Conservation (phyloP, 2,113 vertebrate genomes). For the Ardeotis arabs region DNA sequence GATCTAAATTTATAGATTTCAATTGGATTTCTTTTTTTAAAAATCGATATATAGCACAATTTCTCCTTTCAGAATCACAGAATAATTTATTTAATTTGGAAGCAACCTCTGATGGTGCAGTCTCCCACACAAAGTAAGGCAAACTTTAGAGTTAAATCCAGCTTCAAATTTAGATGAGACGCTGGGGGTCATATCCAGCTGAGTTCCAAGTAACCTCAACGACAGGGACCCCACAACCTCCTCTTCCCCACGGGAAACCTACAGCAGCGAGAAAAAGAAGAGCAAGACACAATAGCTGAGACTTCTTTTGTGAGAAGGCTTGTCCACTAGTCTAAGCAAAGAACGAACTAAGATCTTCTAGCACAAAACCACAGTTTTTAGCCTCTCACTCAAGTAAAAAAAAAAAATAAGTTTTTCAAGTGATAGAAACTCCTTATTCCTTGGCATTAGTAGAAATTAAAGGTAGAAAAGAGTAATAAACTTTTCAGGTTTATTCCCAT, state of each 20-base stretch:
- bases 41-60: not conserved
- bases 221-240: not conserved
- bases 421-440: not conserved
- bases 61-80: not conserved
- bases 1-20: not conserved
- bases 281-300: not conserved
- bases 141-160: not conserved
- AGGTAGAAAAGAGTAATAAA: not conserved
- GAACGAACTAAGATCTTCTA: not conserved
- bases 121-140: not conserved
- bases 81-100: not conserved
- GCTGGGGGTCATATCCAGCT: not conserved
- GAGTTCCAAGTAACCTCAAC: not conserved
- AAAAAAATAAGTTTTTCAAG: not conserved
- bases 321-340: not conserved
- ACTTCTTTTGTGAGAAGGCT: not conserved
- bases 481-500: not conserved
- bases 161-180: not conserved
- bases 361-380: not conserved
- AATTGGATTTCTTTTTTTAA: not conserved
- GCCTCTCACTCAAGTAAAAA: not conserved
- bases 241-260: not conserved
- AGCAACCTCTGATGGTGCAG: fast-evolving
- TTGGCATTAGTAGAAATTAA: not conserved
- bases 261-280: not conserved